Conservation (phyloP, 2,113 vertebrate genomes). For the Dunckerocampus dactyliophorus region DNA sequence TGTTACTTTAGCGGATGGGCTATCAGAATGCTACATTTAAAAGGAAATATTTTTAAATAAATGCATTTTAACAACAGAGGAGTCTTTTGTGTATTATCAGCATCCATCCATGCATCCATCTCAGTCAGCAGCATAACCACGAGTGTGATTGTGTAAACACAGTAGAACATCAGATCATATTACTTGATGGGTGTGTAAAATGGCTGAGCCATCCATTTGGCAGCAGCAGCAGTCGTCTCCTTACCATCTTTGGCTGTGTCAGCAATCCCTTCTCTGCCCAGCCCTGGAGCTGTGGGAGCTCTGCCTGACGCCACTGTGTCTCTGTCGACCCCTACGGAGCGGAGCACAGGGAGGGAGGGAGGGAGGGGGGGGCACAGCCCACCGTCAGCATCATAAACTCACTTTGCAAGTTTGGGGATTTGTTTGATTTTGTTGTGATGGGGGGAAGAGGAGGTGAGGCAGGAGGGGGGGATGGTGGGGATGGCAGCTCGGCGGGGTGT, state of each 20-base stretch:
- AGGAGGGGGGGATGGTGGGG: constrained; percentile 16
- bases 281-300: constrained; percentile 82
- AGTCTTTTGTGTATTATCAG: no score
- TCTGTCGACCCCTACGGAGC: constrained; percentile 80
- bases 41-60: no score
- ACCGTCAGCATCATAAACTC: constrained; percentile 70
- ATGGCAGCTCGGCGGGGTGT: constrained; percentile 1
- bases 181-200: constrained; percentile 68
- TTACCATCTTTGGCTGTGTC: constrained; percentile 84
- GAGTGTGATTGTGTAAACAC: constrained; percentile 44
- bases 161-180: constrained; percentile 58
- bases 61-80: no score
- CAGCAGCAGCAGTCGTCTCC: constrained; percentile 69
- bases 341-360: constrained; percentile 68
- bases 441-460: constrained; percentile 20
- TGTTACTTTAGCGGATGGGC: no score
- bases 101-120: constrained; percentile 24
- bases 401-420: constrained; percentile 55
- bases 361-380: constrained; percentile 54
- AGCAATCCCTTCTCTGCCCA: constrained; percentile 84
- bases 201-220: constrained; percentile 64
- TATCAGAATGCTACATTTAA: no score
- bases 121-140: constrained; percentile 60
- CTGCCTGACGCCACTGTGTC: constrained; percentile 83
- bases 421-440: constrained; percentile 9